Evolutionary conservation across 2,797 vertebrate genomes (phyloP).

Genomic region (Scolopax bukidnonensis): DNA sequence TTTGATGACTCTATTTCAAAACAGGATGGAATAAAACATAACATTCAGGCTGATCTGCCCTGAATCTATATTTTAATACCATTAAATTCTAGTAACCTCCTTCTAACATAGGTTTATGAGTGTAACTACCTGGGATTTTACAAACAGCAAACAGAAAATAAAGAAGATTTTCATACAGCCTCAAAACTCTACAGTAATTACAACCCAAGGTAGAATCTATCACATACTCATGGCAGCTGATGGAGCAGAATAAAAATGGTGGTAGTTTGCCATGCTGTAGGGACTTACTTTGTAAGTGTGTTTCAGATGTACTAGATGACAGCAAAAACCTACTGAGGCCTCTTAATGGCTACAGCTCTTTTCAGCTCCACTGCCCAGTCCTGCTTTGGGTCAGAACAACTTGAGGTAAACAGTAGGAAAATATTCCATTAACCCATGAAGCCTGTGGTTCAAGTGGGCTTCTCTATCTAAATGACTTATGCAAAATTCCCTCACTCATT

Average conservation of each 20-base stretch:
- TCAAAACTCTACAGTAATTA: background rate
- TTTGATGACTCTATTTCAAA: background rate
- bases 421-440: background rate
- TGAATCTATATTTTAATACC: background rate
- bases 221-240: background rate
- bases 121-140: background rate
- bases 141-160: background rate
- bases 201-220: background rate
- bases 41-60: background rate
- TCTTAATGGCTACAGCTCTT: background rate
- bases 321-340: background rate
- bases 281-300: background rate
- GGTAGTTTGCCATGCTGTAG: background rate
- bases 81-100: background rate
- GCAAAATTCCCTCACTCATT: background rate
- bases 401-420: background rate
- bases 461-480: background rate
- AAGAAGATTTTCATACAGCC: background rate
- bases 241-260: background rate
- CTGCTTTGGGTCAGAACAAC: background rate
- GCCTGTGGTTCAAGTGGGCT: background rate
- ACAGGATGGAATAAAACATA: background rate
- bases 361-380: background rate
- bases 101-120: background rate
- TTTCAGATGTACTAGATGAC: background rate